phyloP scores from a whole-genome alignment of 2,113 vertebrate genomes.

The Thalassarche chlororhynchos region DNA sequence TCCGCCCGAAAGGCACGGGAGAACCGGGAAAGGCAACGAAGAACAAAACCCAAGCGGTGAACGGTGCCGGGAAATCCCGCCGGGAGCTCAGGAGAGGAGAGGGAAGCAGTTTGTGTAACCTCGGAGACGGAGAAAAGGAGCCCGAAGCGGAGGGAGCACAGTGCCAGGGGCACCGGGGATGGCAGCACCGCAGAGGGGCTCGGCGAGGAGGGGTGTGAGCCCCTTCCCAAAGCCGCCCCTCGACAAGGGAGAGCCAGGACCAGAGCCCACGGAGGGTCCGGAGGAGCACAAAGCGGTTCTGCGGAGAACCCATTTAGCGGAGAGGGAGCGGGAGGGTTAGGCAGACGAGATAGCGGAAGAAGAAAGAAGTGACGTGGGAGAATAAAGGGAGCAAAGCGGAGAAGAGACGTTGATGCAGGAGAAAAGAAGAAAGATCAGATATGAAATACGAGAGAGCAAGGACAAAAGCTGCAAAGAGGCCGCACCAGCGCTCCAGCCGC shows the following conservation, averaged over 20 bases:
- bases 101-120: constrained; percentile 45
- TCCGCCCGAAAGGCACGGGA: background rate
- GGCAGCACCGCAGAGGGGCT: background rate
- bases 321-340: background rate
- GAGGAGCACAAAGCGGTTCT: background rate
- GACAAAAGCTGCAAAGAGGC: background rate
- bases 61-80: background rate
- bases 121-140: constrained; percentile 59
- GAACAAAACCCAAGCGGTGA: background rate
- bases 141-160: background rate
- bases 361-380: background rate
- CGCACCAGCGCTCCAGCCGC: background rate
- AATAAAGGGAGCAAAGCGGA: background rate
- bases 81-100: background rate
- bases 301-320: background rate
- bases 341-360: background rate
- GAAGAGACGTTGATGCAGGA: background rate
- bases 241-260: background rate
- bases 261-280: background rate
- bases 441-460: background rate
- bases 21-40: background rate
- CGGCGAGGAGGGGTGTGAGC: background rate
- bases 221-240: background rate
- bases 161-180: background rate
- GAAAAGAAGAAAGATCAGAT: background rate